A percentile compares a stretch with the other conserved stretches of the same genome.
Conservation (phyloP, 2,113 vertebrate genomes). For the Oenanthe melanoleuca region DNA sequence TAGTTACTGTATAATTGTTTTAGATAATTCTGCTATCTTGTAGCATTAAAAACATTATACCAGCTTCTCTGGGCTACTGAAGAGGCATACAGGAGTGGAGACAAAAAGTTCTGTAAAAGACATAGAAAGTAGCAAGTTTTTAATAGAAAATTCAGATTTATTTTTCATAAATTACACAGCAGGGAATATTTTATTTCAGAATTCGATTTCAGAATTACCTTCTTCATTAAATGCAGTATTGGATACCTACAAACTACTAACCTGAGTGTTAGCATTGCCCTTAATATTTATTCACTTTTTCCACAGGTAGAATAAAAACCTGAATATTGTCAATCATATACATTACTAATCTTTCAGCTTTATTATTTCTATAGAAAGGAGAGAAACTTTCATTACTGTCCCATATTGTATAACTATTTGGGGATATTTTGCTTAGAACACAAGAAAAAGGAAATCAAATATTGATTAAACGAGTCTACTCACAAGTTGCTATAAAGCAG, state of each 20-base stretch:
- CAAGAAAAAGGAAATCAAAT: not conserved
- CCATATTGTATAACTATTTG: not conserved
- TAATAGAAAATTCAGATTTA: not conserved
- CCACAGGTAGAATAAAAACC: not conserved
- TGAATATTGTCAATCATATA: not conserved
- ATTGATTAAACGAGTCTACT: not conserved
- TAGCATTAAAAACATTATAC: not conserved
- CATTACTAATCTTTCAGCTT: not conserved
- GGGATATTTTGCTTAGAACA: not conserved
- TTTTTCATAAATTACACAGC: not conserved
- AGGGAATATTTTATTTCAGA: not conserved
- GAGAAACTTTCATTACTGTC: not conserved
- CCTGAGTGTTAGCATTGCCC: not conserved
- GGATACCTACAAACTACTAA: fast-evolving
- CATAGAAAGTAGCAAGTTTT: not conserved
- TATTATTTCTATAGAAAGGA: not conserved
- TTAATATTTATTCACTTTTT: not conserved
- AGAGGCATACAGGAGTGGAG: not conserved
- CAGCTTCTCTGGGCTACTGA: not conserved
- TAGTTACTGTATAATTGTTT: not conserved
- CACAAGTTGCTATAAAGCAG: not conserved
- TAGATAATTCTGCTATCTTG: not conserved
- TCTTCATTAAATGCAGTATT: not conserved
- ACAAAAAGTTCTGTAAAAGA: not conserved
- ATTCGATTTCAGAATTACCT: not conserved